Evolutionary conservation across 2,888 invertebrate species (phyloP).

Genomic region (Microctonus brassicae): DNA sequence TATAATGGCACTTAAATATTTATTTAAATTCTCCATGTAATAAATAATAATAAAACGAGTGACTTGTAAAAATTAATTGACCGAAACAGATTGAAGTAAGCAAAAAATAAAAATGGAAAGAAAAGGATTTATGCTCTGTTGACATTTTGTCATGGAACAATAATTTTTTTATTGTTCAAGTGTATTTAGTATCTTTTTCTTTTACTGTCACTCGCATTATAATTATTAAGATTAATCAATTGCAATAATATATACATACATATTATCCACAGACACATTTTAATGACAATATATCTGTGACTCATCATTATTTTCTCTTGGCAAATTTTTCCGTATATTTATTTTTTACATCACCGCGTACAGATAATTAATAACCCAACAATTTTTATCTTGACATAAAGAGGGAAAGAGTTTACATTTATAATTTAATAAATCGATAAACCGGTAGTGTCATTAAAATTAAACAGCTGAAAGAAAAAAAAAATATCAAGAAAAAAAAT

Average conservation of each 20-base stretch:
- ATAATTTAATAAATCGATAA: too few relatives aligned
- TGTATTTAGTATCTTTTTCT: not conserved
- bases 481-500: too few relatives aligned
- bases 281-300: not conserved
- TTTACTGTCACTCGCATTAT: not conserved
- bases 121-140: slow-evolving; percentile 43
- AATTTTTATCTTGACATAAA: not conserved
- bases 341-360: not conserved
- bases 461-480: too few relatives aligned
- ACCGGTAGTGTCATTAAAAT: too few relatives aligned
- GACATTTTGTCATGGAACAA: slow-evolving; percentile 20
- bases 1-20: too few relatives aligned
- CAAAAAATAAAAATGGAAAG: slow-evolving; percentile 4
- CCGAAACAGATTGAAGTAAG: not conserved
- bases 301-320: not conserved
- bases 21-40: too few relatives aligned
- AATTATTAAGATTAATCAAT: not conserved
- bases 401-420: not conserved
- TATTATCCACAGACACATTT: not conserved
- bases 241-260: not conserved
- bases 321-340: not conserved
- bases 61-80: slow-evolving; percentile 1
- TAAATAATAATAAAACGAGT: not conserved
- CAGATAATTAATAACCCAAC: not conserved
- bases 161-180: slow-evolving; percentile 38